A percentile compares a stretch with the other conserved stretches of the same genome.
These are phyloP conservation scores for Ginglymostoma cirratum DNA, from an alignment of 2,113 vertebrate genomes.

Conservation along the genomic window DNA sequence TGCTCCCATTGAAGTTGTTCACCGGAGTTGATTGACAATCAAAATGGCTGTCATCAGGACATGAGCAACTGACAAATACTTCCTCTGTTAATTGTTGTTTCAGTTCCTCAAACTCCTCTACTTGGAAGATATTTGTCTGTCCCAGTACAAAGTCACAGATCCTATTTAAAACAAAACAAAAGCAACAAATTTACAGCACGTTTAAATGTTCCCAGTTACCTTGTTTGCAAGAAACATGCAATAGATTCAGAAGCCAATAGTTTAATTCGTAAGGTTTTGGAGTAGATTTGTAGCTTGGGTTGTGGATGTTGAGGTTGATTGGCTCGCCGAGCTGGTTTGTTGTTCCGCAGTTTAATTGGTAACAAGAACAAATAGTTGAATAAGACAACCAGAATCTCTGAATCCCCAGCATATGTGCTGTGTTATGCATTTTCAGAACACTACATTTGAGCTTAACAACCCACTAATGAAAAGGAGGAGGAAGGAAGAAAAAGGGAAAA, in stretches of 20 bases:
- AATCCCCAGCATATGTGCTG: neutral
- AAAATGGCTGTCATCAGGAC: conserved; percentile 68
- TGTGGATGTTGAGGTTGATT: too few relatives aligned
- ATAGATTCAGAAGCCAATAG: neutral
- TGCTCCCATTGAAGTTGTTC: conserved; percentile 45
- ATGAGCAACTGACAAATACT: conserved; percentile 68
- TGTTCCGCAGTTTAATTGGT: neutral
- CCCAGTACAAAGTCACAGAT: conserved; percentile 83
- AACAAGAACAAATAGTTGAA: neutral
- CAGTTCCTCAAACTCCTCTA: conserved; percentile 81
- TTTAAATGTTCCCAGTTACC: neutral
- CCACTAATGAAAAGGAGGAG: neutral
- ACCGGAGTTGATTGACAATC: conserved; percentile 44
- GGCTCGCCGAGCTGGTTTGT: too few relatives aligned
- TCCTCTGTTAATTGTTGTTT: conserved; percentile 75
- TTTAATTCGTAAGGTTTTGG: neutral
- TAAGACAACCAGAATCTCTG: neutral
- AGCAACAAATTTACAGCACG: conserved; percentile 37
- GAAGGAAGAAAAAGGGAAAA: neutral
- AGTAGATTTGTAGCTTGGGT: too few relatives aligned
- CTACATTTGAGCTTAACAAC: neutral
- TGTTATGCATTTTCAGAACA: neutral
- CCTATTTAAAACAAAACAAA: conserved; percentile 52
- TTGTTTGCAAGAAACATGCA: neutral
- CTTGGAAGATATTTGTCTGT: conserved; percentile 82